Conservation (phyloP, 2,113 vertebrate species). For the Ophthalmolycus amberensis region DNA sequence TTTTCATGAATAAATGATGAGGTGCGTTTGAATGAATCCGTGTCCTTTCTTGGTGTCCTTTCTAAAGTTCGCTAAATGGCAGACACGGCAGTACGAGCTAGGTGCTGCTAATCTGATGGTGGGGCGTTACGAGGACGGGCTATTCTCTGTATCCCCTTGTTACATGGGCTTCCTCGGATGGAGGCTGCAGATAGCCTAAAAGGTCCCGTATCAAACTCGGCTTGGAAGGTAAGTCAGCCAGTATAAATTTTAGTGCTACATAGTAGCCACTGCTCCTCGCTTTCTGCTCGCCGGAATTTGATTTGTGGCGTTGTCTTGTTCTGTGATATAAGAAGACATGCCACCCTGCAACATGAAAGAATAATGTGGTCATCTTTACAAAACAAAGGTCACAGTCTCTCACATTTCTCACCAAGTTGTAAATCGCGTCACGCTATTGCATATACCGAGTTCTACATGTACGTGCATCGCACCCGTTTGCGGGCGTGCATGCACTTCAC, state of each 20-base stretch:
- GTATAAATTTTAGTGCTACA: not conserved
- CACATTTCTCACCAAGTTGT: constrained; percentile 3
- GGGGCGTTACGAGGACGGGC: constrained; percentile 23
- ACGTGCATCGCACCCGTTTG: constrained; percentile 3
- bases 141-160: constrained; percentile 18
- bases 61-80: constrained; percentile 75
- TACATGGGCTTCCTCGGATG: constrained; percentile 7
- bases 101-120: constrained; percentile 70
- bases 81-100: constrained; percentile 47
- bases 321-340: constrained; percentile 19
- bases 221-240: not conserved
- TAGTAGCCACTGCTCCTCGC: not conserved
- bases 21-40: constrained; percentile 64
- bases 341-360: not conserved
- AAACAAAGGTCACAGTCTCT: constrained; percentile 48
- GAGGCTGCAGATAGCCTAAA: constrained; percentile 27
- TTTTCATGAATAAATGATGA: constrained; percentile 80
- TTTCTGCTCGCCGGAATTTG: not conserved
- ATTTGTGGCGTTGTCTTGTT: not conserved
- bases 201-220: constrained; percentile 24
- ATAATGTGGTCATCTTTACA: constrained; percentile 23
- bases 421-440: constrained; percentile 1
- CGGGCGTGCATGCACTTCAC: constrained; percentile 35
- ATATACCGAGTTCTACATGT: not conserved
- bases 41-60: constrained; percentile 75